Percentiles rank a stretch among this genome's conserved stretches.
Evolutionary conservation across 1,140 invertebrate genomes (phyloP).

Genomic region (Caenorhabditis inopinata): DNA sequence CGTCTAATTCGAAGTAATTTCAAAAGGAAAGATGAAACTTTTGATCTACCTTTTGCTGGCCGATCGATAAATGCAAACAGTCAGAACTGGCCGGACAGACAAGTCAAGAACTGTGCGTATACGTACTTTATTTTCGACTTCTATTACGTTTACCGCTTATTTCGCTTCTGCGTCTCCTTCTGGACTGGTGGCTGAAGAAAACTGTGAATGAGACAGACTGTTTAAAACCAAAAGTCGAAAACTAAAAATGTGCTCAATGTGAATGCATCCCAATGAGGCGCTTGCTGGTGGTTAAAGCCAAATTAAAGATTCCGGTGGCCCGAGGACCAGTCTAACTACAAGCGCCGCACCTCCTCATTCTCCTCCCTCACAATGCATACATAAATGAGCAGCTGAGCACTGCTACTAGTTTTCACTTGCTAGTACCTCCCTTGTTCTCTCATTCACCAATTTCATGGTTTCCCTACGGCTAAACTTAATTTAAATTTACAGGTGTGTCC

Average conservation of each 20-base stretch:
- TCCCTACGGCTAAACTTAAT: background rate
- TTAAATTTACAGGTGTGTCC: constrained; percentile 20
- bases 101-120: background rate
- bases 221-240: background rate
- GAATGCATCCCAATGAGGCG: background rate
- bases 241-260: background rate
- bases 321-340: background rate
- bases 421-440: background rate
- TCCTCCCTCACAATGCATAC: background rate
- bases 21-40: too few relatives aligned
- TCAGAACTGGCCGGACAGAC: background rate
- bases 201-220: background rate
- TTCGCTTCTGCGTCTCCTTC: background rate
- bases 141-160: background rate
- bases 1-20: too few relatives aligned
- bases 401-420: too few relatives aligned
- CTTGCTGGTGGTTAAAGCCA: background rate
- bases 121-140: constrained; percentile 2
- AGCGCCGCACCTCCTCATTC: background rate
- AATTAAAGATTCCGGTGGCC: constrained; percentile 28
- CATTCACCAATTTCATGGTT: background rate
- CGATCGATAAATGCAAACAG: background rate
- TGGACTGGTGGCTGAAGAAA: too few relatives aligned
- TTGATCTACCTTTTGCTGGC: background rate
- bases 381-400: constrained; percentile 28